Percentiles rank a stretch among this genome's conserved stretches.
phyloP scores from a whole-genome alignment of 2,888 invertebrate genomes.

The Serripes groenlandicus region DNA sequence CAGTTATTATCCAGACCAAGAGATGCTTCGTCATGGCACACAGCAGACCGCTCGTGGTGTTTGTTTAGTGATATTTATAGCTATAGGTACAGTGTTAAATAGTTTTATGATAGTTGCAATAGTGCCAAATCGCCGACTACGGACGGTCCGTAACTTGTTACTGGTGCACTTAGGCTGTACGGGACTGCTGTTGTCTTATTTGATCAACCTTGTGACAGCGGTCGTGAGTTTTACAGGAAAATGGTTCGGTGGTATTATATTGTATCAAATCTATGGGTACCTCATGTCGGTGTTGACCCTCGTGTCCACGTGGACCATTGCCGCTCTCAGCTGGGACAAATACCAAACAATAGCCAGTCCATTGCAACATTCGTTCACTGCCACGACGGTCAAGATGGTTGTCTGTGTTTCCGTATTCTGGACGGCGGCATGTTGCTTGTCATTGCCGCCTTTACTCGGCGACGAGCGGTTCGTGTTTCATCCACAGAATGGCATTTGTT shows the following conservation, averaged over 20 bases:
- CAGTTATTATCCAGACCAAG: conserved; percentile 29
- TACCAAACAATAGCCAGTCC: conserved; percentile 82
- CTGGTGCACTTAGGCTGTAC: conserved; percentile 76
- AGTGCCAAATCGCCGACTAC: conserved; percentile 74
- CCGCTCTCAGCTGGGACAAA: conserved; percentile 83
- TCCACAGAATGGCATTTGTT: conserved; percentile 77
- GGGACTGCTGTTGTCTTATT: conserved; percentile 68
- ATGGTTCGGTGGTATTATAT: conserved; percentile 75
- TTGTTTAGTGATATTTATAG: conserved; percentile 69
- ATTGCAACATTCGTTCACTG: conserved; percentile 79
- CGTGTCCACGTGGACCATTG: conserved; percentile 77
- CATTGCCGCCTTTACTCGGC: conserved; percentile 78
- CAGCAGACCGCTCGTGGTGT: conserved; percentile 69
- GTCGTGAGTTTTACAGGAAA: conserved; percentile 72
- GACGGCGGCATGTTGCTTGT: conserved; percentile 72
- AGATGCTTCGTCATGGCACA: conserved; percentile 22
- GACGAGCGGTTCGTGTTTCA: conserved; percentile 73
- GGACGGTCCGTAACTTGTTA: conserved; percentile 76
- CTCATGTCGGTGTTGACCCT: conserved; percentile 70
- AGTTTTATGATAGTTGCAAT: conserved; percentile 75
- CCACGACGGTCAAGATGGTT: conserved; percentile 76
- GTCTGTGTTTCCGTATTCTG: conserved; percentile 77
- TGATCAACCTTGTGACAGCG: conserved; percentile 67
- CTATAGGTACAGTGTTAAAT: conserved; percentile 72
- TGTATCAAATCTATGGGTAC: conserved; percentile 76